Percentiles rank a stretch among this genome's conserved stretches.
phyloP scores from a whole-genome alignment of 2,113 vertebrate genomes.

The Dermatemys mawii region DNA sequence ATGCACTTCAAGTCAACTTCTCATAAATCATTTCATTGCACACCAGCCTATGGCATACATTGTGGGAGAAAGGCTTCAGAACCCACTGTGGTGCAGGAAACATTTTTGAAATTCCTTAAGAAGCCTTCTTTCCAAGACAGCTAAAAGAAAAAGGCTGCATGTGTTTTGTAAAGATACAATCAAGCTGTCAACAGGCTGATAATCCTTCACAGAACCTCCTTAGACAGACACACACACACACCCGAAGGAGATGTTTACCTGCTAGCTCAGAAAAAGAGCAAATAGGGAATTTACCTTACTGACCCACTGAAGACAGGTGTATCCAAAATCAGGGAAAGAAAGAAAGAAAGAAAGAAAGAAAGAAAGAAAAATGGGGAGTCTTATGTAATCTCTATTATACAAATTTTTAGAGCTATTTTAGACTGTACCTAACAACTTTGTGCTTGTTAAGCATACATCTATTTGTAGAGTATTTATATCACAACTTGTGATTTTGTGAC shows the following conservation, averaged over 20 bases:
- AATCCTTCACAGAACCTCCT: neutral
- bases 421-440: neutral
- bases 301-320: neutral
- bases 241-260: neutral
- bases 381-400: neutral
- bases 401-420: neutral
- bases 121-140: neutral
- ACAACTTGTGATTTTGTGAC: no score
- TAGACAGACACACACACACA: no score
- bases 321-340: neutral
- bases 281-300: neutral
- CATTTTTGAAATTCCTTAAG: neutral
- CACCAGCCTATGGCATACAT: neutral
- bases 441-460: neutral
- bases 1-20: fast-evolving
- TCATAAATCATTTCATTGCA: no score
- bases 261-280: neutral
- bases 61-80: neutral
- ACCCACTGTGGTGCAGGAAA: neutral
- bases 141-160: neutral
- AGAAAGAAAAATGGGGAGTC: no score
- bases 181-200: neutral
- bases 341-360: no score
- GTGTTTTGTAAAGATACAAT: neutral
- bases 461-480: neutral